Percentiles rank a stretch among this genome's conserved stretches.
Conservation (phyloP, 2,113 vertebrate species). For the Phyllopteryx taeniolatus region DNA sequence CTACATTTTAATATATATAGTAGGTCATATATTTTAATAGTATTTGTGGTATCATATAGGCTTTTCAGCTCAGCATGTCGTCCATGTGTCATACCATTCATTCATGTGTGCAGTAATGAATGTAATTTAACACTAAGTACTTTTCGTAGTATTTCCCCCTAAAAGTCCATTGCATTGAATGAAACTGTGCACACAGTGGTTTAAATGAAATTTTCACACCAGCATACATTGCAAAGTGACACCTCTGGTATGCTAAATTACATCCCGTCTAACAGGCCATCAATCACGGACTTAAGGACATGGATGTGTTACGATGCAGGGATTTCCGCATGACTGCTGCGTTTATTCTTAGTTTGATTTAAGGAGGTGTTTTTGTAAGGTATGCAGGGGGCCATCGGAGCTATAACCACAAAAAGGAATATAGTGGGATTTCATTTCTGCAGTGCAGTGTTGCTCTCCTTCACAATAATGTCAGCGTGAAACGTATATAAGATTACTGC, state of each 20-base stretch:
- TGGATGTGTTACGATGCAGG: slow-evolving; percentile 2
- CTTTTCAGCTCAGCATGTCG: not conserved
- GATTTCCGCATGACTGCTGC: slow-evolving; percentile 4
- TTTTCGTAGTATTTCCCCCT: not conserved
- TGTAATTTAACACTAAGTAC: not conserved
- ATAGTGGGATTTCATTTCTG: slow-evolving; percentile 4
- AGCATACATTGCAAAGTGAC: not conserved
- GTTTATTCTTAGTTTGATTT: slow-evolving; percentile 4
- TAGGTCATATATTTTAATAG: not conserved
- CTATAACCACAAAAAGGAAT: not conserved
- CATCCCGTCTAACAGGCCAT: not conserved
- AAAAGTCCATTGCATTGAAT: not conserved
- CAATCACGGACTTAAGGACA: not conserved
- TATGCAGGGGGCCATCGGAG: not conserved
- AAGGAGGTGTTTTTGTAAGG: slow-evolving; percentile 5
- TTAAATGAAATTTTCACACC: not conserved
- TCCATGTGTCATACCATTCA: not conserved
- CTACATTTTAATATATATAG: not conserved
- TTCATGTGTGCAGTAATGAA: not conserved
- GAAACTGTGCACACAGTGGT: not conserved
- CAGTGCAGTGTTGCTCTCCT: not conserved
- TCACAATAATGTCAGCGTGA: slow-evolving; percentile 7
- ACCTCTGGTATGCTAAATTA: not conserved
- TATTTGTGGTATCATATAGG: not conserved
- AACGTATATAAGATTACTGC: not conserved